phyloP scores from a whole-genome alignment of 2,113 vertebrate genomes.

The Alethe castanea region DNA sequence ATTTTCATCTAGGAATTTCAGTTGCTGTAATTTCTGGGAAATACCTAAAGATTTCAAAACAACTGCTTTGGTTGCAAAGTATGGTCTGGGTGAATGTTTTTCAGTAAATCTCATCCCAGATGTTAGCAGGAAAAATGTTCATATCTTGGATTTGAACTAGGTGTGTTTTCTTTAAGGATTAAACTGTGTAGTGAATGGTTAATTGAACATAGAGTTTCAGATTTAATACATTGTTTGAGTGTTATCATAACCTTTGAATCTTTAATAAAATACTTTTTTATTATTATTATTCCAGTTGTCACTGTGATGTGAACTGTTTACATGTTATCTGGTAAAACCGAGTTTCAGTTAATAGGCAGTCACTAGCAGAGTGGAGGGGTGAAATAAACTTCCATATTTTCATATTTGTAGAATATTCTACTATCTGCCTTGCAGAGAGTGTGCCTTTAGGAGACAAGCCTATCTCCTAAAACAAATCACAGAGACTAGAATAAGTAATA shows the following conservation, averaged over 20 bases:
- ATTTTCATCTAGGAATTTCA: not conserved
- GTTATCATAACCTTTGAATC: not conserved
- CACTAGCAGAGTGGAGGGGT: not conserved
- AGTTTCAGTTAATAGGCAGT: not conserved
- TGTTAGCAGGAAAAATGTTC: not conserved
- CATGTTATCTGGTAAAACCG: not conserved
- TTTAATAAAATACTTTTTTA: not conserved
- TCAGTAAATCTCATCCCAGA: not conserved
- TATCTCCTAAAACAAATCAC: not conserved
- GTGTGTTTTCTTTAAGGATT: not conserved
- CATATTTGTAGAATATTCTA: not conserved
- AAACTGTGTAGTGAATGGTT: not conserved
- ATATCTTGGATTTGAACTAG: not conserved
- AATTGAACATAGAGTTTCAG: not conserved
- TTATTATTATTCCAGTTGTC: not conserved
- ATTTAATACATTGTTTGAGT: not conserved
- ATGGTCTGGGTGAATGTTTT: not conserved
- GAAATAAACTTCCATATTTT: not conserved
- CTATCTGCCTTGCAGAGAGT: not conserved
- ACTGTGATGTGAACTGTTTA: not conserved
- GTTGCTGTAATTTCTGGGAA: not conserved
- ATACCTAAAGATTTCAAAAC: not conserved
- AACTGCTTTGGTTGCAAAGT: not conserved
- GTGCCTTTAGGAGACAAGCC: not conserved
- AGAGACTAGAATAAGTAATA: not conserved